phyloP scores from a whole-genome alignment of 1,140 invertebrate species.

The Cydia amplana region DNA sequence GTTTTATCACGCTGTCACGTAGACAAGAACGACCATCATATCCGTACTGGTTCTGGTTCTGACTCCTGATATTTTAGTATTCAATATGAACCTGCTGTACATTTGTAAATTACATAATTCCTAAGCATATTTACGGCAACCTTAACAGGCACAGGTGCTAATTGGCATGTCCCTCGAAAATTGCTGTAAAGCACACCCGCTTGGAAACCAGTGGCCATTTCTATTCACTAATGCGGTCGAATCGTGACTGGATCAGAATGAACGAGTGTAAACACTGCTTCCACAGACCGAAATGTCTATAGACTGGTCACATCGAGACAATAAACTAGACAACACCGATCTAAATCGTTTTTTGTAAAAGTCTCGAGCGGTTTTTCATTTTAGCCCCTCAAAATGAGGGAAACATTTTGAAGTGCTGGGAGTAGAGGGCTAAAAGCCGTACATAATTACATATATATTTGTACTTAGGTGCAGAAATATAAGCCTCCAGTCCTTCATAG shows the following conservation, averaged over 20 bases:
- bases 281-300: conserved; percentile 2
- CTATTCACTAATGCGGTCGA: conserved; percentile 55
- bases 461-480: too few relatives aligned
- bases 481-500: too few relatives aligned
- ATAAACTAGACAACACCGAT: background rate
- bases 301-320: background rate
- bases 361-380: background rate
- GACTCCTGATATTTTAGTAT: background rate
- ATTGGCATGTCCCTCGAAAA: background rate
- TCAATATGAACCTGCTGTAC: background rate
- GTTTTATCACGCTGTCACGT: too few relatives aligned
- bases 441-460: too few relatives aligned
- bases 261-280: conserved; percentile 42
- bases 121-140: background rate
- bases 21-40: too few relatives aligned
- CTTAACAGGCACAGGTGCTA: background rate
- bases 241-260: conserved; percentile 60
- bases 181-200: background rate
- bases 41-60: too few relatives aligned
- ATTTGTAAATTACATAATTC: background rate
- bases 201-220: conserved; percentile 41
- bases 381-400: too few relatives aligned
- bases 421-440: too few relatives aligned
- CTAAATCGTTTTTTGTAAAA: background rate
- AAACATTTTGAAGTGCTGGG: too few relatives aligned